phyloP scores from a whole-genome alignment of 2,888 invertebrate species.

The Hyalella azteca region DNA sequence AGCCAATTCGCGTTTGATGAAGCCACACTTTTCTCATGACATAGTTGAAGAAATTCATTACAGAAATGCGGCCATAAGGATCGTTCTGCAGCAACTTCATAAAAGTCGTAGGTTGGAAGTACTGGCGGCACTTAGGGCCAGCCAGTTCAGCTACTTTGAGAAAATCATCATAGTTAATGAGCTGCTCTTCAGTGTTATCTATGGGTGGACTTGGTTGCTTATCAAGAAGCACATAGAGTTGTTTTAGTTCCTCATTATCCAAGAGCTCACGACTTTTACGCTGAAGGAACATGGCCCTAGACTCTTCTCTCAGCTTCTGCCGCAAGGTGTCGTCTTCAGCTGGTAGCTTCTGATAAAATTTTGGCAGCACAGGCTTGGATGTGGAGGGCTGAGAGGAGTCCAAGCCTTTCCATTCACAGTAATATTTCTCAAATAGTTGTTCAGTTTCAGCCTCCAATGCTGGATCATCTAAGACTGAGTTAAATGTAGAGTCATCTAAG shows the following conservation, averaged over 20 bases:
- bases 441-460: constrained; percentile 39
- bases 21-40: constrained; percentile 95
- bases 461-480: neutral
- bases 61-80: constrained; percentile 83
- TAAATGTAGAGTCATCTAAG: neutral
- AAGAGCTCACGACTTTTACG: constrained; percentile 81
- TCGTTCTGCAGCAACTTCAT: constrained; percentile 86
- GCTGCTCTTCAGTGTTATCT: constrained; percentile 76
- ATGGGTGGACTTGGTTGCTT: constrained; percentile 78
- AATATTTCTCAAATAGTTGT: constrained; percentile 55
- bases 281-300: constrained; percentile 84
- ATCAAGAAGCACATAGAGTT: constrained; percentile 83
- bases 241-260: constrained; percentile 81
- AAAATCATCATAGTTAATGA: constrained; percentile 85
- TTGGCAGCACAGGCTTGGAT: constrained; percentile 42
- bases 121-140: constrained; percentile 73
- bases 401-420: constrained; percentile 54
- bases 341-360: constrained; percentile 55
- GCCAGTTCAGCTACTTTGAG: constrained; percentile 77
- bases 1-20: constrained; percentile 90
- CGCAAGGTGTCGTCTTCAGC: constrained; percentile 53
- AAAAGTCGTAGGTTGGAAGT: constrained; percentile 83
- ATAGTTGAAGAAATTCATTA: constrained; percentile 90
- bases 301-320: constrained; percentile 73
- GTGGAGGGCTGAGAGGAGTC: neutral